Evolutionary conservation across 2,888 invertebrate species (phyloP).

Genomic region (Acanthosoma haemorrhoidale): DNA sequence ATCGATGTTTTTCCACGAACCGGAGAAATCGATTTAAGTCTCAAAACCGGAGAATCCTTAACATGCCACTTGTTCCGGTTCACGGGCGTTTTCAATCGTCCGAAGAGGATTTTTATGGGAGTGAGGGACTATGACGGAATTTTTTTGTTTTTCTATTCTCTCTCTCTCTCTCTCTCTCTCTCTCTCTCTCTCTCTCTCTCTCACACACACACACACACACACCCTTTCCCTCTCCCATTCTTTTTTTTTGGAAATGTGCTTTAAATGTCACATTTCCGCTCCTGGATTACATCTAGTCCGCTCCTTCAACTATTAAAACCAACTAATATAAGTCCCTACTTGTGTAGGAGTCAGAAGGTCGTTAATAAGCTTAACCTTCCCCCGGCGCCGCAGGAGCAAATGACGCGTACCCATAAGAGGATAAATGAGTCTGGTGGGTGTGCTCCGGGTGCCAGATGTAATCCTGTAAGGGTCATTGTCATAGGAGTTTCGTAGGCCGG

Average conservation of each 20-base stretch:
- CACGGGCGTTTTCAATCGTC: background rate
- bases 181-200: background rate
- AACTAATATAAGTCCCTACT: no score
- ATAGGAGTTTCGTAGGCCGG: background rate
- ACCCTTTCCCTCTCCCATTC: no score
- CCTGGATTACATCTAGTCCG: no score
- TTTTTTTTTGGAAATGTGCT: no score
- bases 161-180: background rate
- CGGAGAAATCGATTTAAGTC: no score
- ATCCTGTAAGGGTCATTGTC: slow-evolving; percentile 20
- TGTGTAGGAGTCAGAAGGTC: background rate
- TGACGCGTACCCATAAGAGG: background rate
- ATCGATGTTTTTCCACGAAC: no score
- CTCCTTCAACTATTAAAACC: no score
- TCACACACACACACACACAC: no score
- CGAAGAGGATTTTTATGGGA: background rate
- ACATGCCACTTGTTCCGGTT: background rate
- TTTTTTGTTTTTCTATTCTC: background rate
- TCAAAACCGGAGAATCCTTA: no score
- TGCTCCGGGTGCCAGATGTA: slow-evolving; percentile 5
- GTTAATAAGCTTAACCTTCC: no score
- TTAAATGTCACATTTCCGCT: no score
- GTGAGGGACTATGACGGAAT: slow-evolving; percentile 10
- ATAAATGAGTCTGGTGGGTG: background rate
- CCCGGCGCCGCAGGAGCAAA: background rate